These are phyloP conservation scores for Pelochelys cantorii DNA, from an alignment of 2,797 vertebrate species.

Conservation along the genomic window DNA sequence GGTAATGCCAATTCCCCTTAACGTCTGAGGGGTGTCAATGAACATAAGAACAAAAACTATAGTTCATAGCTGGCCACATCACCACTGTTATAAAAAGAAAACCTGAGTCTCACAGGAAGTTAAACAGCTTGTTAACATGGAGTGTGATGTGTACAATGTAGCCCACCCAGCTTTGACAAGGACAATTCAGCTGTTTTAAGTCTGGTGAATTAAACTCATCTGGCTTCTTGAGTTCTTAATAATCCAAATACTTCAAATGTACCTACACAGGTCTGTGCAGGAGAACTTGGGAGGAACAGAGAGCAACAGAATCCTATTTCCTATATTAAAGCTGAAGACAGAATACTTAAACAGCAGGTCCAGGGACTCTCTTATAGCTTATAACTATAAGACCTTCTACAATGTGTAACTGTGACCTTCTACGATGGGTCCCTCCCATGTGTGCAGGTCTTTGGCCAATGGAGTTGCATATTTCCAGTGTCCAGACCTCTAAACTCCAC, in stretches of 20 bases:
- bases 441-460: conserved; percentile 44
- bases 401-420: neutral
- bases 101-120: neutral
- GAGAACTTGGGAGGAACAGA: neutral
- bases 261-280: neutral
- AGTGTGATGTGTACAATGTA: neutral
- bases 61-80: neutral
- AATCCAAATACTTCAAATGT: neutral
- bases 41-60: neutral
- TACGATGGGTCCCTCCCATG: neutral
- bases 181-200: neutral
- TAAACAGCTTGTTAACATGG: neutral
- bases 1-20: neutral
- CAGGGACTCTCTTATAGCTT: neutral
- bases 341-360: neutral
- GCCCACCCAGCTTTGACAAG: neutral
- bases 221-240: neutral
- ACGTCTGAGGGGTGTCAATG: neutral
- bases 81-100: neutral
- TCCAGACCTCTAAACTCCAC: conserved; percentile 43
- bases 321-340: neutral
- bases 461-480: neutral
- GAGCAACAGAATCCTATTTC: neutral
- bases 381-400: too few species aligned
- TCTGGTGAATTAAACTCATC: neutral